Conservation (phyloP, 1,140 invertebrate species). For the Leptinotarsa undecemlineata region DNA sequence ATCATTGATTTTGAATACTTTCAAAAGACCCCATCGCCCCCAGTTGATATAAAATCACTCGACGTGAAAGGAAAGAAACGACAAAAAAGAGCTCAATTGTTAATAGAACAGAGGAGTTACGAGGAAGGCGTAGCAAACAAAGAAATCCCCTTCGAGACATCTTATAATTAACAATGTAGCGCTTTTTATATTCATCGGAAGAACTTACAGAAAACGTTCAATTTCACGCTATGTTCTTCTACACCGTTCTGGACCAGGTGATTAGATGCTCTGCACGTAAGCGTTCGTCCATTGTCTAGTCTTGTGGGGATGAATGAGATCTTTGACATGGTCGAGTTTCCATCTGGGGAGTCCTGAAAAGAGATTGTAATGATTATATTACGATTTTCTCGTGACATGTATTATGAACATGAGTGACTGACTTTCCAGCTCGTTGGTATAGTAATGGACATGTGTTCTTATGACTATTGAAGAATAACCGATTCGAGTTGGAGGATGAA, state of each 20-base stretch:
- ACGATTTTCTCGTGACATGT: too few species aligned
- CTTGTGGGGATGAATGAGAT: conserved; percentile 74
- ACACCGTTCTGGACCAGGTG: conserved; percentile 69
- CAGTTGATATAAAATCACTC: too few species aligned
- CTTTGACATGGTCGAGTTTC: conserved; percentile 78
- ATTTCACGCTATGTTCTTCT: conserved; percentile 75
- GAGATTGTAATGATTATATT: not conserved
- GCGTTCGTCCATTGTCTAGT: conserved; percentile 74
- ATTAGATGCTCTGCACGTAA: conserved; percentile 84
- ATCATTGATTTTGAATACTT: too few species aligned
- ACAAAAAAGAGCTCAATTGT: conserved; percentile 2
- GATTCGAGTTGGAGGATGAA: too few species aligned
- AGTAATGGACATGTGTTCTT: too few species aligned
- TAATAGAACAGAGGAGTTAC: conserved; percentile 13
- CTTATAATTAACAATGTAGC: conserved; percentile 35
- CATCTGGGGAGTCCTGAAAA: conserved; percentile 71
- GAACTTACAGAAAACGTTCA: conserved; percentile 84
- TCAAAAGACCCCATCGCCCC: too few species aligned
- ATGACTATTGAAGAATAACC: too few species aligned
- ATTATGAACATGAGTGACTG: too few species aligned
- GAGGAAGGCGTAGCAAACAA: conserved; percentile 25
- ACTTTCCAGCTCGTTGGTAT: too few species aligned
- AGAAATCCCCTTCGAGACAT: conserved; percentile 11
- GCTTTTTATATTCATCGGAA: conserved; percentile 35
- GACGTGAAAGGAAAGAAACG: too few species aligned